Conservation (phyloP, 1,140 invertebrate species). For the Zophobas atratus region DNA sequence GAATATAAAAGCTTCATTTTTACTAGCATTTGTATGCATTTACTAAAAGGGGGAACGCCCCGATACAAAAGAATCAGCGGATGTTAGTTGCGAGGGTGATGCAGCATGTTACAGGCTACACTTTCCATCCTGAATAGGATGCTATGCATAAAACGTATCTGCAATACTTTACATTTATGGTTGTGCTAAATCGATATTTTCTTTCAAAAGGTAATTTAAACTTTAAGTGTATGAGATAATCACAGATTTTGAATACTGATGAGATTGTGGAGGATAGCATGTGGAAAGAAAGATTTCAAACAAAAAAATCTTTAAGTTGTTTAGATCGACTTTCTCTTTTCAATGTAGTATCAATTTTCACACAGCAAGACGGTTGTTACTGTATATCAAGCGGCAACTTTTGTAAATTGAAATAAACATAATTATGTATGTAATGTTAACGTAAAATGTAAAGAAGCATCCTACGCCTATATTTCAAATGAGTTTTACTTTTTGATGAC, state of each 20-base stretch:
- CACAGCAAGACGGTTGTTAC: no score
- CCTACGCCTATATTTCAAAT: no score
- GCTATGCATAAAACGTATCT: conserved; percentile 39
- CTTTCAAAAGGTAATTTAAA: conserved; percentile 48
- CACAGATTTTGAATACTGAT: conserved; percentile 47
- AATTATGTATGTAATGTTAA: no score
- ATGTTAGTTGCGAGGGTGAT: conserved; percentile 6
- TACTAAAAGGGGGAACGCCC: background rate
- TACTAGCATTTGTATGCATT: conserved; percentile 8
- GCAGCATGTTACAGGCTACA: background rate
- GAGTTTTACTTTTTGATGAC: no score
- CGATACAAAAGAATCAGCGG: conserved; percentile 16
- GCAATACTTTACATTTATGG: conserved; percentile 45
- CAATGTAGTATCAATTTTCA: no score
- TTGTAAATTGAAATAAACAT: no score
- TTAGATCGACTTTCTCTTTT: no score
- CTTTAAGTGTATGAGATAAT: conserved; percentile 48
- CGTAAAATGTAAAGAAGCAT: no score
- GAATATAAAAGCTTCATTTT: conserved; percentile 5
- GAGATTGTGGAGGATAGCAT: conserved; percentile 22
- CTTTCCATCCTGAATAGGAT: conserved; percentile 10
- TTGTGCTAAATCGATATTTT: conserved; percentile 48
- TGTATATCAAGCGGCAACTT: no score
- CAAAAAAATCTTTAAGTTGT: background rate
- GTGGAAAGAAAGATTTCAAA: background rate